Evolutionary conservation across 1,140 invertebrate genomes (phyloP).

Genomic region (Musca domestica): DNA sequence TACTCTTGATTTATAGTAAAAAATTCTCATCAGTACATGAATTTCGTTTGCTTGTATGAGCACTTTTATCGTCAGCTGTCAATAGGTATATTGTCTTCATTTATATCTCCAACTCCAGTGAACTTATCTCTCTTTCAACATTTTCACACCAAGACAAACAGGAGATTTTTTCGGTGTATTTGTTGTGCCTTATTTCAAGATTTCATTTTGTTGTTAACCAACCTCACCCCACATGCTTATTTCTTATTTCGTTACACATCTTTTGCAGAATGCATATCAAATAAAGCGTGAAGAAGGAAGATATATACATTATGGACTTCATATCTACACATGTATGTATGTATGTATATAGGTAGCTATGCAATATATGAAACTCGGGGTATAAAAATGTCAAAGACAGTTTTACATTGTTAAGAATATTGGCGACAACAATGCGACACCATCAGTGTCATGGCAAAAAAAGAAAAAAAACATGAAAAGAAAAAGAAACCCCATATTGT

Average conservation of each 20-base stretch:
- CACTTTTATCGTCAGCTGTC: conserved; percentile 14
- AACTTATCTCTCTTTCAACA: too few species aligned
- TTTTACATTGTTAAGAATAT: conserved; percentile 14
- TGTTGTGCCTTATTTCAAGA: too few species aligned
- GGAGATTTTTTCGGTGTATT: background rate
- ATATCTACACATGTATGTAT: background rate
- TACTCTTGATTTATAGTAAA: too few species aligned
- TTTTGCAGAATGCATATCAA: background rate
- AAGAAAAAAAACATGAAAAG: too few species aligned
- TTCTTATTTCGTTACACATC: background rate
- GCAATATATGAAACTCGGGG: background rate
- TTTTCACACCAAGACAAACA: too few species aligned
- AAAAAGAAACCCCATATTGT: too few species aligned
- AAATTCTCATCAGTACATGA: too few species aligned
- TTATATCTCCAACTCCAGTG: too few species aligned
- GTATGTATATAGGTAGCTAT: background rate
- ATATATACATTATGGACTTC: background rate
- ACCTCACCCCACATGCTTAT: too few species aligned
- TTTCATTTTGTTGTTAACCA: background rate
- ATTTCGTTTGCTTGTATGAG: background rate
- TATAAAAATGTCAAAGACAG: conserved; percentile 16
- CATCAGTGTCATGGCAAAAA: too few species aligned
- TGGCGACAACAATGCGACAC: background rate
- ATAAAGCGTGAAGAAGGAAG: background rate
- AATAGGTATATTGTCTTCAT: background rate